Evolutionary conservation across 2,888 invertebrate species (phyloP).

Genomic region (Polyommatus iphigenia): DNA sequence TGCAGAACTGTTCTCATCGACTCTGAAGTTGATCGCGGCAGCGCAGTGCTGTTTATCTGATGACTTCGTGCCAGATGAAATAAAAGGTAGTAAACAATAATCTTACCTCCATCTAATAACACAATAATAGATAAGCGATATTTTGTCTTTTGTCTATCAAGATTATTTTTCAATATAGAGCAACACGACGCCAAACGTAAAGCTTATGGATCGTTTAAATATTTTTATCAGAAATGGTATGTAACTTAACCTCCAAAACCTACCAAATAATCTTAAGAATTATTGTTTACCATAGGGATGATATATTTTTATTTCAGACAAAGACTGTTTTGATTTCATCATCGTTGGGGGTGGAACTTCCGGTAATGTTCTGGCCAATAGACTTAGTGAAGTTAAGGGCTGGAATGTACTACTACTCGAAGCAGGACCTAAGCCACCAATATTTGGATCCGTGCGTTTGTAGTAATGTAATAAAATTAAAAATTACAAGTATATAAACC

Average conservation of each 20-base stretch:
- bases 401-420: slow-evolving; percentile 51
- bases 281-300: too few species aligned
- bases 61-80: neutral
- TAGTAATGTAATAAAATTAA: neutral
- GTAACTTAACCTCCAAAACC: too few species aligned
- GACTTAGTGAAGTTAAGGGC: slow-evolving; percentile 47
- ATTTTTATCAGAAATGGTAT: too few species aligned
- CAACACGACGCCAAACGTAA: too few species aligned
- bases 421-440: slow-evolving; percentile 46
- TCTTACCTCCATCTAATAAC: too few species aligned
- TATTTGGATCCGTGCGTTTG: slow-evolving; percentile 43
- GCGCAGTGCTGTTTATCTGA: slow-evolving; percentile 43
- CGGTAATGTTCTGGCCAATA: slow-evolving; percentile 51
- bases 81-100: neutral
- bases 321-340: slow-evolving; percentile 49
- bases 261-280: too few species aligned
- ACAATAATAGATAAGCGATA: too few species aligned
- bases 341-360: slow-evolving; percentile 52
- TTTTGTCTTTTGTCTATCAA: too few species aligned
- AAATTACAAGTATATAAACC: neutral
- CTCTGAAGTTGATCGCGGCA: slow-evolving; percentile 44
- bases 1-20: neutral
- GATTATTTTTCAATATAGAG: too few species aligned
- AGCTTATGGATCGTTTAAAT: too few species aligned
- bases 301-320: slow-evolving; percentile 43